phyloP scores from a whole-genome alignment of 1,140 invertebrate species.

The Chymomyza costata region DNA sequence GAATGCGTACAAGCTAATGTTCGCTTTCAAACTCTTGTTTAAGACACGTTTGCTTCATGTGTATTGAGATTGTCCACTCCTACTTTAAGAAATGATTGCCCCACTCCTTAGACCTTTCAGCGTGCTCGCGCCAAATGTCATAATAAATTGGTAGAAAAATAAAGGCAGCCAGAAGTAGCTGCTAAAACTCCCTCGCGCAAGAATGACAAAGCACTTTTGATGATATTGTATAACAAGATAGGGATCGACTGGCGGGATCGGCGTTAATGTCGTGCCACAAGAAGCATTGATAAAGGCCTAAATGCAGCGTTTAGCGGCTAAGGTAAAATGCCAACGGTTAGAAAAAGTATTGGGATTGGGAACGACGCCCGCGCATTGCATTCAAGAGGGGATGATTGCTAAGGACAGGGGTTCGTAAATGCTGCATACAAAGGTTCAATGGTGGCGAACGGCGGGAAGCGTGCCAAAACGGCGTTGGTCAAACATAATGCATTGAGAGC shows the following conservation, averaged over 20 bases:
- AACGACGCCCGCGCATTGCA: constrained; percentile 23
- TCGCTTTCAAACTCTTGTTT: too few relatives aligned
- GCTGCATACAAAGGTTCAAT: constrained; percentile 19
- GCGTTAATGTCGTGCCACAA: constrained; percentile 51
- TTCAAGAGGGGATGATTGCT: neutral
- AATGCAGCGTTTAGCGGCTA: constrained; percentile 53
- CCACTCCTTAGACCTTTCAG: constrained; percentile 57
- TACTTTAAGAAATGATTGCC: too few relatives aligned
- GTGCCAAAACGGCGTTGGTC: constrained; percentile 64
- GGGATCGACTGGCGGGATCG: constrained; percentile 50
- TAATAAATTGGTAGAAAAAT: constrained; percentile 53
- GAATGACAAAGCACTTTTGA: constrained; percentile 66
- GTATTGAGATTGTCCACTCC: too few relatives aligned
- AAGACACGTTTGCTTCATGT: too few relatives aligned
- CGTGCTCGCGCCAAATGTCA: constrained; percentile 69
- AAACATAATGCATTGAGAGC: constrained; percentile 32
- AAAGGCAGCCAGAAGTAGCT: constrained; percentile 15
- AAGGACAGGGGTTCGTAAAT: too few relatives aligned
- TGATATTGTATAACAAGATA: constrained; percentile 57
- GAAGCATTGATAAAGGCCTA: constrained; percentile 52
- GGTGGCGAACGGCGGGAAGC: constrained; percentile 46
- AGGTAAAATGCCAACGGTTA: neutral
- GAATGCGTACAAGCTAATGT: too few relatives aligned
- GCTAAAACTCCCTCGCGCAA: constrained; percentile 41
- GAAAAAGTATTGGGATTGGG: constrained; percentile 2